phyloP scores from a whole-genome alignment of 2,888 invertebrate species.

The Cryptophagus acutangulus region DNA sequence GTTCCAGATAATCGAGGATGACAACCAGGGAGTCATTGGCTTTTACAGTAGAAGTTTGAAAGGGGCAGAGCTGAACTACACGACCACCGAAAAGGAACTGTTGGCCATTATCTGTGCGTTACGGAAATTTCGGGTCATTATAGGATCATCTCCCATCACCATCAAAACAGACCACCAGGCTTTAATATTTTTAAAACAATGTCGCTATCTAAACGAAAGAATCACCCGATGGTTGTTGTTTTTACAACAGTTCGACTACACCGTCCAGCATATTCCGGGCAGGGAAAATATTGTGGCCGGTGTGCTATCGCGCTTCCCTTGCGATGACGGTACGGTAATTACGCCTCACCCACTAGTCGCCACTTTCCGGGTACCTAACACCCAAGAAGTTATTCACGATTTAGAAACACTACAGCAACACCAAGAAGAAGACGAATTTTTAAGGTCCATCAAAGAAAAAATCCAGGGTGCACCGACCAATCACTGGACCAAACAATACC shows the following conservation, averaged over 20 bases:
- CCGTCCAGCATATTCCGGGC: constrained; percentile 15
- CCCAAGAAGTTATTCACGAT: too few relatives aligned
- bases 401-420: too few relatives aligned
- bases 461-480: too few relatives aligned
- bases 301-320: constrained; percentile 13
- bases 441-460: too few relatives aligned
- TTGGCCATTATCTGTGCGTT: constrained; percentile 17
- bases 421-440: too few relatives aligned
- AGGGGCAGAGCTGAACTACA: constrained; percentile 19
- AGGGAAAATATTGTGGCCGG: constrained; percentile 17
- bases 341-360: background rate
- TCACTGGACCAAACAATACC: too few relatives aligned
- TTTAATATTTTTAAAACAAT: constrained; percentile 16
- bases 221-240: constrained; percentile 17
- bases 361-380: too few relatives aligned
- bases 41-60: constrained; percentile 16
- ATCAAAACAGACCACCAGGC: constrained; percentile 21
- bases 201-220: constrained; percentile 17
- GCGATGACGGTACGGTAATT: background rate
- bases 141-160: constrained; percentile 11
- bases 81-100: constrained; percentile 21
- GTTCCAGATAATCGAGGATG: constrained; percentile 7
- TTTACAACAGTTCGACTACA: constrained; percentile 15
- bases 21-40: constrained; percentile 15
- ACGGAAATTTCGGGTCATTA: constrained; percentile 14